Base-by-base conservation (phyloP, 2,888 invertebrate species). In the Leuctra nigra region DNA sequence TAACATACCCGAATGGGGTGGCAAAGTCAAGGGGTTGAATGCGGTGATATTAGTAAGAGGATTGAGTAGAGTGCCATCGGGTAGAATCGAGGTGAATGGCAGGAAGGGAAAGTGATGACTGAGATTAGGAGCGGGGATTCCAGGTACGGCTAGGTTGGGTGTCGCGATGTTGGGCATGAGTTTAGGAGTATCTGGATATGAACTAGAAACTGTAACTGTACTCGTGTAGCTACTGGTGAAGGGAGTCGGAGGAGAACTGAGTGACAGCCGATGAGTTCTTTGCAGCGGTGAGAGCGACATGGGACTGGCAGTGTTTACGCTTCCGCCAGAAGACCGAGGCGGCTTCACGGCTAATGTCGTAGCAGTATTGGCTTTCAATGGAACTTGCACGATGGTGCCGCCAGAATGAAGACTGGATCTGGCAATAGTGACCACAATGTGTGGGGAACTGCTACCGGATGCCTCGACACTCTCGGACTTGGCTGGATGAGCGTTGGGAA, bases 341-440 rank as follows among this genome's bases (percentile, higher is more conserved):
- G 59, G 50, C 24, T 54, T 53, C n/a, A 56, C 56, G n/a, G n/a
- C n/a, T 2, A 25, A 50, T 23, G 48, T 47, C 23, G 55, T 44
- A 22, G 35, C 29, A 38, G 53, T 44, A 33, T 53, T 25, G 1
- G 54, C 39, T 33, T 60, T 61, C 23, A 55, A 41, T 7, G 50
- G 64, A 55, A 53, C 64, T 62, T 55, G 78, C 76, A 60, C 80
- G 76, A 69, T 81, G 78, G 66, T 81, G 14, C 90, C 91, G 24
- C 91, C 91, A 0, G 91, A 90, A 66, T 91, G 84, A 56, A 91
- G 73, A 1, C 87, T 86, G 1, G 89, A 88, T 65, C 88, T 70
- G 14, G 71, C 68, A 53, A 72, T 70, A 11, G 69, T 83, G 18
- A 91, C 86, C 60, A 91, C 86, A 29, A 29, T 29, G 7, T 29